Evolutionary conservation across 1,140 invertebrate species (phyloP).

Genomic region (Scaptodrosophila lebanonensis): DNA sequence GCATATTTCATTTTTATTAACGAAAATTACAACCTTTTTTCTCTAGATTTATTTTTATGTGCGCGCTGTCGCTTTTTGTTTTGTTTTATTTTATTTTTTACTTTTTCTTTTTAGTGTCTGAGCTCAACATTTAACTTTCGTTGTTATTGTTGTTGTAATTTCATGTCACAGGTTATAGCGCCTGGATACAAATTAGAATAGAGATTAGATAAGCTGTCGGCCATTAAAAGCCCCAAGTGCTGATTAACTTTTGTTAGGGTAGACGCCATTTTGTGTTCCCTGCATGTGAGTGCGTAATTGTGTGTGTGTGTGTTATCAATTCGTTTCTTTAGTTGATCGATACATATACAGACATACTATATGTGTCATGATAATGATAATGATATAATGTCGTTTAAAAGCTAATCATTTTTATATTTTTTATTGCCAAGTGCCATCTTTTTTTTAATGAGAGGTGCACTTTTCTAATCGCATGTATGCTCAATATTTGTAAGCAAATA

Average conservation of each 20-base stretch:
- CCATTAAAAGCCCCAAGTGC: no score
- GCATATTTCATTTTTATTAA: conserved; percentile 65
- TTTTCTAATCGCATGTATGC: no score
- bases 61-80: not conserved
- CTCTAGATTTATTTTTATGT: conserved; percentile 63
- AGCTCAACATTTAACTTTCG: conserved; percentile 48
- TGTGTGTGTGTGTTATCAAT: conserved; percentile 18
- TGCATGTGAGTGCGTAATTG: not conserved
- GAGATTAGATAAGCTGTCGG: conserved; percentile 30
- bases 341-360: no score
- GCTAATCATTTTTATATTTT: no score
- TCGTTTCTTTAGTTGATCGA: conserved; percentile 6
- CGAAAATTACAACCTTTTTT: conserved; percentile 63
- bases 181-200: conserved; percentile 35
- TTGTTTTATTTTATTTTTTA: conserved; percentile 6
- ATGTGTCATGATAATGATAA: no score
- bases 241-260: conserved; percentile 45
- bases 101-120: conserved; percentile 31
- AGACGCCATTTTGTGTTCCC: conserved; percentile 20
- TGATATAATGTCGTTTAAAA: no score
- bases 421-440: no score
- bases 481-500: no score
- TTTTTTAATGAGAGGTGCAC: no score
- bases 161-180: not conserved
- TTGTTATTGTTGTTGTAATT: conserved; percentile 11